phyloP scores from a whole-genome alignment of 1,140 invertebrate genomes.

The Bicyclus anynana region DNA sequence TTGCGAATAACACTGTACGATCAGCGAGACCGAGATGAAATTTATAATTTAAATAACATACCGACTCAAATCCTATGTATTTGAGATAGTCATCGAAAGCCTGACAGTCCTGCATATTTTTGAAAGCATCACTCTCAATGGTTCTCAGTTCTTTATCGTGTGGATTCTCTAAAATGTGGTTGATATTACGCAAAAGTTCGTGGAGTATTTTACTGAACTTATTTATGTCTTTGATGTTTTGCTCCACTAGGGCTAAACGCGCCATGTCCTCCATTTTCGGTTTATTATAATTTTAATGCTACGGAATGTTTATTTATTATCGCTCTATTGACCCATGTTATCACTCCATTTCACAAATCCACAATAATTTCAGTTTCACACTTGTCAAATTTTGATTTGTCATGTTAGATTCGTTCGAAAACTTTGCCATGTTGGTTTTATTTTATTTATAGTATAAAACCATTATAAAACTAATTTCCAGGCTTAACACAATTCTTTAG shows the following conservation, averaged over 20 bases:
- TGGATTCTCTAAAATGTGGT: conserved; percentile 57
- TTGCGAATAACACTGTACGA: too few species aligned
- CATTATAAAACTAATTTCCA: too few species aligned
- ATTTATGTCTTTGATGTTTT: conserved; percentile 39
- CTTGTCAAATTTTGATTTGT: conserved; percentile 42
- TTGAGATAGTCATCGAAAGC: conserved; percentile 52
- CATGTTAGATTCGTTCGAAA: conserved; percentile 30
- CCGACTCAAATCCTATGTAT: conserved; percentile 56
- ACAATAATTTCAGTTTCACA: conserved; percentile 1
- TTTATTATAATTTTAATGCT: conserved; percentile 21
- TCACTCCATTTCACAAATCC: too few species aligned
- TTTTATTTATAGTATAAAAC: too few species aligned
- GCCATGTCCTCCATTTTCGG: conserved; percentile 63
- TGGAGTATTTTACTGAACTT: conserved; percentile 50
- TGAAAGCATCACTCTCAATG: conserved; percentile 38
- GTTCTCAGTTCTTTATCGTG: conserved; percentile 45
- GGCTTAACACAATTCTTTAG: too few species aligned
- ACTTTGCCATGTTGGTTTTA: too few species aligned
- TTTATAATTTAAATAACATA: conserved; percentile 23
- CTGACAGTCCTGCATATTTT: conserved; percentile 33
- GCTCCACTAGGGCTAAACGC: conserved; percentile 55
- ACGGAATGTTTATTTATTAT: conserved; percentile 25
- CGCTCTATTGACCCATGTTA: conserved; percentile 16
- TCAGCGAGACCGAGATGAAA: not conserved
- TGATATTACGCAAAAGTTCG: conserved; percentile 45